Conservation (phyloP, 2,797 vertebrate genomes). For the Moxostoma hubbsi region DNA sequence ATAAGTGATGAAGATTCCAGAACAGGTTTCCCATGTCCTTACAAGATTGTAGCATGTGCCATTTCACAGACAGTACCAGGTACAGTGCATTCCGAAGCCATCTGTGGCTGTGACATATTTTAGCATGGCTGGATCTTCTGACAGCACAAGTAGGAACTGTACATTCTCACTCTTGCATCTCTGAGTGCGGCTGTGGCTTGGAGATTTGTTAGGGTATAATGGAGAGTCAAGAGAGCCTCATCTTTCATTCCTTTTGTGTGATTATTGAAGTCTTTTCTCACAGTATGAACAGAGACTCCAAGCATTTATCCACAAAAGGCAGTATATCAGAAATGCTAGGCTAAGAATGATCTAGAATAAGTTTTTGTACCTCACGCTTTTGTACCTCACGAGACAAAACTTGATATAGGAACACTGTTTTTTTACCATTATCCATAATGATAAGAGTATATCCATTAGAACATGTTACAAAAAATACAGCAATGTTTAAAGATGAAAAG, state of each 20-base stretch:
- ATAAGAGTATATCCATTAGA: too few relatives aligned
- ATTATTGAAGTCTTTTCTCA: constrained; percentile 25
- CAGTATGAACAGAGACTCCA: not conserved
- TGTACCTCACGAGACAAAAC: not conserved
- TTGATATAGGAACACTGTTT: not conserved
- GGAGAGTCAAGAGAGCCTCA: constrained; percentile 3
- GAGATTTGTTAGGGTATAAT: constrained; percentile 23
- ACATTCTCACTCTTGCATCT: constrained; percentile 35
- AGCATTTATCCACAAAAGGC: not conserved
- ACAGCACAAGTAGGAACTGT: constrained; percentile 41
- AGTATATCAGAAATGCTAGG: not conserved
- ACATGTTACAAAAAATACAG: too few relatives aligned
- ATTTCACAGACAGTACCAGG: constrained; percentile 42
- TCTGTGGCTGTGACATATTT: constrained; percentile 29
- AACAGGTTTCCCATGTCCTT: constrained; percentile 38
- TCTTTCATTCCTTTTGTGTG: constrained; percentile 10
- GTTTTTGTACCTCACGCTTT: constrained; percentile 14
- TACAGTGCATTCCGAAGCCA: constrained; percentile 39
- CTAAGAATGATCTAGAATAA: constrained; percentile 4
- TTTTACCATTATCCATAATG: too few relatives aligned
- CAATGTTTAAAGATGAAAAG: too few relatives aligned
- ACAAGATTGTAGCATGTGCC: constrained; percentile 40
- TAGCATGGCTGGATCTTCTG: constrained; percentile 27
- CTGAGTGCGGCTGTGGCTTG: constrained; percentile 27
- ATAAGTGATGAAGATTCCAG: constrained; percentile 39